phyloP scores from a whole-genome alignment of 2,888 invertebrate species.

The Saturnia japonica region DNA sequence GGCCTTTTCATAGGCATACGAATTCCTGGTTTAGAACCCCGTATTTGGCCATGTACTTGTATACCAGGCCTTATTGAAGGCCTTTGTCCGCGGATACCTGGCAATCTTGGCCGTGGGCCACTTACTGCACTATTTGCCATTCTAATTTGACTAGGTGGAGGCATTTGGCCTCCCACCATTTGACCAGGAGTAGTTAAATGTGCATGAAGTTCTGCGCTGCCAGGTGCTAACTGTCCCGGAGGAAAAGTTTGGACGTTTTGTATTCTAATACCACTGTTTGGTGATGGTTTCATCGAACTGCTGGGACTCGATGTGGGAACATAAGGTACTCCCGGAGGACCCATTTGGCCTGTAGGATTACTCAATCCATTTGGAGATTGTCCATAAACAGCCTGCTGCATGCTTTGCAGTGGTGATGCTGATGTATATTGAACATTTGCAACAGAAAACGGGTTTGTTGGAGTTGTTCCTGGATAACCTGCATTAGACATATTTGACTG shows the following conservation, averaged over 20 bases:
- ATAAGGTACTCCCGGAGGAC: constrained; percentile 52
- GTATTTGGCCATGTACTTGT: constrained; percentile 69
- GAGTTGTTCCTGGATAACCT: constrained; percentile 55
- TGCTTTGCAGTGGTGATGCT: constrained; percentile 68
- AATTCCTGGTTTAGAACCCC: constrained; percentile 56
- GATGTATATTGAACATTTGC: constrained; percentile 58
- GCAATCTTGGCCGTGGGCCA: constrained; percentile 63
- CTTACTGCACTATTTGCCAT: constrained; percentile 64
- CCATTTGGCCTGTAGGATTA: constrained; percentile 44
- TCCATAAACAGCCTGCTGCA: constrained; percentile 74
- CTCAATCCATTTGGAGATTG: constrained; percentile 44
- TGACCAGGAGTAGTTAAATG: constrained; percentile 46
- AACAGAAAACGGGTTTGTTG: constrained; percentile 52
- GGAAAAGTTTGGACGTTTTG: constrained; percentile 73
- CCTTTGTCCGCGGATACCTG: constrained; percentile 55
- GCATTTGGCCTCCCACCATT: constrained; percentile 57
- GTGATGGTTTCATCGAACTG: constrained; percentile 58
- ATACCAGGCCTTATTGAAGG: constrained; percentile 68
- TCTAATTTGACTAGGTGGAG: constrained; percentile 61
- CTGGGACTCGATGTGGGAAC: constrained; percentile 60
- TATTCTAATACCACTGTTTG: constrained; percentile 57
- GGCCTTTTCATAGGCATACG: constrained; percentile 73
- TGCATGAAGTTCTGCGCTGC: constrained; percentile 20
- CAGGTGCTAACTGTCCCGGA: constrained; percentile 50
- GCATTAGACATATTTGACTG: constrained; percentile 59